Evolutionary conservation across 2,888 invertebrate genomes (phyloP).

Genomic region (Leptinotarsa juncta): DNA sequence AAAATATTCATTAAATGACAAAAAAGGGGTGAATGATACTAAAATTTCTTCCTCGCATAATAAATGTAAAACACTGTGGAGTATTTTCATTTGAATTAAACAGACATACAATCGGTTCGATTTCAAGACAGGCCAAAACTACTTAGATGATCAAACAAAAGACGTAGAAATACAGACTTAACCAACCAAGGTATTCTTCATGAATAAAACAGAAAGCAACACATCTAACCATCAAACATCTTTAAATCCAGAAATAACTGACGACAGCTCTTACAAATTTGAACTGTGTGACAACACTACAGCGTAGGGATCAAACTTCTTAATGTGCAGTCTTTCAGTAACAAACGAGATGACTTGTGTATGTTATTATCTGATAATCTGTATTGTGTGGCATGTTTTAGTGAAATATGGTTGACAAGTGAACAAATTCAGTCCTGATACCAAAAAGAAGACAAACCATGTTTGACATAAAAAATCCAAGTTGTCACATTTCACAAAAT

Average conservation of each 20-base stretch:
- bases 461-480: too few relatives aligned
- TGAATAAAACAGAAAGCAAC: background rate
- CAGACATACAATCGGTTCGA: conserved; percentile 4
- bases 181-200: conserved; percentile 6
- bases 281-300: background rate
- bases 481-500: background rate
- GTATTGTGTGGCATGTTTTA: conserved; percentile 11
- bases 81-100: background rate
- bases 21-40: too few relatives aligned
- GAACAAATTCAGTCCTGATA: conserved; percentile 13
- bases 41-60: too few relatives aligned
- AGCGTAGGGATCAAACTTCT: background rate
- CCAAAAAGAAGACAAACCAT: background rate
- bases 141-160: conserved; percentile 6
- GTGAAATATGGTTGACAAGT: conserved; percentile 7
- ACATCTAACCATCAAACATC: background rate
- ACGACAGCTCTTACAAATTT: too few relatives aligned
- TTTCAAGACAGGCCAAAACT: conserved; percentile 19
- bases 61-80: too few relatives aligned
- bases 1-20: too few relatives aligned
- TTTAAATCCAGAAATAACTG: background rate
- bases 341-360: conserved; percentile 11
- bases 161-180: background rate
- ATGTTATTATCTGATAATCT: conserved; percentile 13
- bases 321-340: conserved; percentile 11